phyloP scores from a whole-genome alignment of 2,888 invertebrate genomes.

The Seira ritae region DNA sequence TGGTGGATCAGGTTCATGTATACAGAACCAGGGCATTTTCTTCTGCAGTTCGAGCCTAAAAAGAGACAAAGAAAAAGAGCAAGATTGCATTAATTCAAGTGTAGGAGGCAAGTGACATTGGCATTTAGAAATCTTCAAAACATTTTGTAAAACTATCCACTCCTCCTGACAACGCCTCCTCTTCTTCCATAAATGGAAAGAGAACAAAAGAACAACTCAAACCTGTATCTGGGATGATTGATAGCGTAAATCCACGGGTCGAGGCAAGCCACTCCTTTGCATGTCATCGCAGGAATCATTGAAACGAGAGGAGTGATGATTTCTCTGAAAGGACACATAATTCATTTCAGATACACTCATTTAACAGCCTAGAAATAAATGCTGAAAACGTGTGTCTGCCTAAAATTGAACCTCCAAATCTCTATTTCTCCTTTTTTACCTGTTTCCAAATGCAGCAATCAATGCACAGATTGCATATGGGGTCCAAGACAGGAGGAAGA shows the following conservation, averaged over 20 bases:
- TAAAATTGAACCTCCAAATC: too few relatives aligned
- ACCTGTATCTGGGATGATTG: slow-evolving; percentile 92
- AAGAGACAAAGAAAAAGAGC: slow-evolving; percentile 39
- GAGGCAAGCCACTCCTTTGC: slow-evolving; percentile 92
- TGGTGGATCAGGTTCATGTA: slow-evolving; percentile 76
- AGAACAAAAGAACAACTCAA: too few relatives aligned
- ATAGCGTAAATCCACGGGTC: slow-evolving; percentile 95
- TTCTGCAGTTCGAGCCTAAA: slow-evolving; percentile 86
- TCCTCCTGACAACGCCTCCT: neutral
- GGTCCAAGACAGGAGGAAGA: neutral
- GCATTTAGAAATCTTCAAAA: neutral
- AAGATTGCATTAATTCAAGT: neutral
- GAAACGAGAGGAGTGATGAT: slow-evolving; percentile 79
- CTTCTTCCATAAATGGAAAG: too few relatives aligned
- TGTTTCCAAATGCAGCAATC: slow-evolving; percentile 89
- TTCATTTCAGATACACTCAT: neutral
- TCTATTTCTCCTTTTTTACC: slow-evolving; percentile 75
- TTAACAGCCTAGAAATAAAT: too few relatives aligned
- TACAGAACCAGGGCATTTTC: slow-evolving; percentile 84
- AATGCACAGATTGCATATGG: slow-evolving; percentile 91
- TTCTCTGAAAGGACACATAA: slow-evolving; percentile 75
- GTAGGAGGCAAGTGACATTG: neutral
- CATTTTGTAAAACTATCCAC: too few relatives aligned
- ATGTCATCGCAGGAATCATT: slow-evolving; percentile 91
- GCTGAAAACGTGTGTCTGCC: too few relatives aligned